Conservation (phyloP, 2,797 vertebrate genomes). For the Clarias laeviceps region DNA sequence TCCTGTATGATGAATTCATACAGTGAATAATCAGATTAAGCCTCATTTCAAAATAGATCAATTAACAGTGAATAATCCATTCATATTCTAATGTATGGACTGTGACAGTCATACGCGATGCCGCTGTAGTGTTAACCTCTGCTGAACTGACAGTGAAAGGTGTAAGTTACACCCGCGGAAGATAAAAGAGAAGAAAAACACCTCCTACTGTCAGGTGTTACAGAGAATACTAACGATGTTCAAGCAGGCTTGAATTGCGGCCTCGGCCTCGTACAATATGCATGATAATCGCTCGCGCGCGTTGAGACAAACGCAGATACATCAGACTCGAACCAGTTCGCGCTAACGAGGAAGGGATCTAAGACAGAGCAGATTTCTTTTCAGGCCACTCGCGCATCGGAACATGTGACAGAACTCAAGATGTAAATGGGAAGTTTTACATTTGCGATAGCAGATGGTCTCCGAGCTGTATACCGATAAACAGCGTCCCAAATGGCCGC, state of each 20-base stretch:
- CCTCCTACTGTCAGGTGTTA: not conserved
- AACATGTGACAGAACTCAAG: slow-evolving; percentile 32
- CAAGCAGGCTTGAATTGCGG: not conserved
- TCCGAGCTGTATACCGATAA: slow-evolving; percentile 43
- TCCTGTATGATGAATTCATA: not conserved
- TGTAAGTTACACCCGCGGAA: not conserved
- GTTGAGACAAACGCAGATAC: not conserved
- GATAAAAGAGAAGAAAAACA: not conserved
- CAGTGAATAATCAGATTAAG: not conserved
- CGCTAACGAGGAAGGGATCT: slow-evolving; percentile 16
- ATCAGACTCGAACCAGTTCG: slow-evolving; percentile 1
- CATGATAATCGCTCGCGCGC: slow-evolving; percentile 29
- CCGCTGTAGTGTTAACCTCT: not conserved
- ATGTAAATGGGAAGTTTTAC: slow-evolving; percentile 45
- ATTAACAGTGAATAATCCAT: slow-evolving; percentile 37
- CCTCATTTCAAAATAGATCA: not conserved
- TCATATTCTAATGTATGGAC: slow-evolving; percentile 20
- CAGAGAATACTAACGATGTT: not conserved
- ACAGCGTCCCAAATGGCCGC: slow-evolving; percentile 36
- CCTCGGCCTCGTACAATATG: not conserved
- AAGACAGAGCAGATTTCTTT: slow-evolving; percentile 14
- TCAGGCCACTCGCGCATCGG: not conserved
- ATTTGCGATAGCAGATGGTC: slow-evolving; percentile 47
- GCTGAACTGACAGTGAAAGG: not conserved
- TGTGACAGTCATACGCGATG: slow-evolving; percentile 18